A percentile compares a stretch with the other conserved stretches of the same genome.
Evolutionary conservation across 2,797 vertebrate species (phyloP).

Genomic region (Acrocephalus scirpaceus): DNA sequence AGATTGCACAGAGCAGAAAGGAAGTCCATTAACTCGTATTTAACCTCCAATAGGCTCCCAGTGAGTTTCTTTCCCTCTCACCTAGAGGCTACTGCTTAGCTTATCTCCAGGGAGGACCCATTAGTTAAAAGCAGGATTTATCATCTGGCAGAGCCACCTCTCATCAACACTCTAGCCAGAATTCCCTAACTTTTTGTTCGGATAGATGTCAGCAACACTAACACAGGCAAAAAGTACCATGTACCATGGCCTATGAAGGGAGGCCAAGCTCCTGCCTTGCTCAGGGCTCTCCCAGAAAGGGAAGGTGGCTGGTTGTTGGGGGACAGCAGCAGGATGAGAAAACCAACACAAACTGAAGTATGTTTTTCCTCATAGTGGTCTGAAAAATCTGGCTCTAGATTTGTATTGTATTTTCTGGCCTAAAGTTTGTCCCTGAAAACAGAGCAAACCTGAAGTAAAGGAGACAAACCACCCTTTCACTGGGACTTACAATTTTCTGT

Average conservation of each 20-base stretch:
- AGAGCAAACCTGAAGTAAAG: neutral
- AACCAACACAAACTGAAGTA: neutral
- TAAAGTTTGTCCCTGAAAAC: neutral
- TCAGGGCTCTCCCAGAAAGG: neutral
- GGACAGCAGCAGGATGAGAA: neutral
- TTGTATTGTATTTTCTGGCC: neutral
- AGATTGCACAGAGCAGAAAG: neutral
- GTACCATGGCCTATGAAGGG: neutral
- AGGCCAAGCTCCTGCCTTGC: neutral
- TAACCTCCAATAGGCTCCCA: conserved; percentile 2
- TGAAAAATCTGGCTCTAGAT: neutral
- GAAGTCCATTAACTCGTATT: neutral
- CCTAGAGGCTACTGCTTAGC: neutral
- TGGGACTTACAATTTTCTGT: neutral
- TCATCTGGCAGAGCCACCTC: neutral
- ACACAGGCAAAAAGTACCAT: neutral
- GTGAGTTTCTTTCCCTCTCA: conserved; percentile 7
- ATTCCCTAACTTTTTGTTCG: neutral
- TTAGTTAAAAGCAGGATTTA: conserved; percentile 9
- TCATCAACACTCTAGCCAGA: neutral
- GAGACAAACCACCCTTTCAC: neutral
- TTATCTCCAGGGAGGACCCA: conserved; percentile 12
- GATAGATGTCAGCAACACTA: neutral
- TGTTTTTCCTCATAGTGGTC: neutral
- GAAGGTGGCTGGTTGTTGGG: neutral